phyloP scores from a whole-genome alignment of 2,888 invertebrate genomes.

The Apamea epomidion region DNA sequence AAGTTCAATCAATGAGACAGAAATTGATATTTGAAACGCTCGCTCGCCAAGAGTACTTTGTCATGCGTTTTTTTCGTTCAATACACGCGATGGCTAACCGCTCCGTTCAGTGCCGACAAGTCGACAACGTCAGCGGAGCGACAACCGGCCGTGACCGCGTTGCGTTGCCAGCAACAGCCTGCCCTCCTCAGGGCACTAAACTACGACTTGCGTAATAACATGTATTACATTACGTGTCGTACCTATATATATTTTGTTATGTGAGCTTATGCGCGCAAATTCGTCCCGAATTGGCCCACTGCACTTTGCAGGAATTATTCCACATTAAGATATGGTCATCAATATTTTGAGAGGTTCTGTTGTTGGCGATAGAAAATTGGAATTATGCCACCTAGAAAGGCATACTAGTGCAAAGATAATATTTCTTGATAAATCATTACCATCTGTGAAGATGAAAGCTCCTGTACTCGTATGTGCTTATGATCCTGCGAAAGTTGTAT shows the following conservation, averaged over 20 bases:
- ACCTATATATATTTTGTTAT: constrained; percentile 44
- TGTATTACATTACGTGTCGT: constrained; percentile 60
- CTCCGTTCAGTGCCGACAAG: constrained; percentile 64
- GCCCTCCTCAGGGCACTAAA: constrained; percentile 71
- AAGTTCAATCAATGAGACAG: constrained; percentile 20
- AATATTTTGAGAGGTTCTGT: constrained; percentile 37
- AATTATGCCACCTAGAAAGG: constrained; percentile 26
- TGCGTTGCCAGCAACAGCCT: constrained; percentile 73
- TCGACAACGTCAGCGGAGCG: constrained; percentile 73
- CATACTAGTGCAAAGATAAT: constrained; percentile 4
- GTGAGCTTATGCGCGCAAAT: constrained; percentile 35
- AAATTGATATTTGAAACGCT: constrained; percentile 17
- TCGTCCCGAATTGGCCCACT: constrained; percentile 36
- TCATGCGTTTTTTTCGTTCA: constrained; percentile 42
- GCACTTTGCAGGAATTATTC: constrained; percentile 16
- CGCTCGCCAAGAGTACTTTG: constrained; percentile 15
- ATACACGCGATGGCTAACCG: constrained; percentile 40
- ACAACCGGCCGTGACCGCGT: constrained; percentile 87
- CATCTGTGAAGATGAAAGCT: constrained; percentile 18
- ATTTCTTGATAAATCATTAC: constrained; percentile 25
- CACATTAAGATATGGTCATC: constrained; percentile 22
- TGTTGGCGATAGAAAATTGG: constrained; percentile 25
- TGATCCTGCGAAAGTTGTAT: constrained; percentile 37
- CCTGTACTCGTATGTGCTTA: constrained; percentile 27
- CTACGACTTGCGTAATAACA: constrained; percentile 73